Conservation (phyloP, 2,888 invertebrate species). For the Cerastoderma edule region DNA sequence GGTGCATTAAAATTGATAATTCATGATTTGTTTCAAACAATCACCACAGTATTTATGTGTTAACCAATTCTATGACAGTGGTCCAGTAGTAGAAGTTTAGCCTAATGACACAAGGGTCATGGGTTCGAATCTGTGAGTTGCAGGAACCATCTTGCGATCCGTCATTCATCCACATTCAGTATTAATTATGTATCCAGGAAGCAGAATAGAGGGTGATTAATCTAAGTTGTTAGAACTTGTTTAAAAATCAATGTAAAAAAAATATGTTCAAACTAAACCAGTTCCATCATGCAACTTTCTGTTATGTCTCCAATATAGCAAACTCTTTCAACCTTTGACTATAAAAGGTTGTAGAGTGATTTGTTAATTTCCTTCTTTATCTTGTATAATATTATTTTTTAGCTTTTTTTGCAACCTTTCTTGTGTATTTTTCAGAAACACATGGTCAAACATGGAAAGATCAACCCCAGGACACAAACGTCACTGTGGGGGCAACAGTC, state of each 20-base stretch:
- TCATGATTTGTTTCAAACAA: too few species aligned
- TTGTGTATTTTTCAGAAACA: constrained; percentile 16
- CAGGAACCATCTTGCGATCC: too few species aligned
- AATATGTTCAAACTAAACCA: background rate
- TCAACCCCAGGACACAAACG: constrained; percentile 43
- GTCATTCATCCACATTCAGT: too few species aligned
- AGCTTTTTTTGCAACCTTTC: too few species aligned
- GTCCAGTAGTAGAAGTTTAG: too few species aligned
- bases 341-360: background rate
- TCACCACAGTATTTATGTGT: too few species aligned
- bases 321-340: background rate
- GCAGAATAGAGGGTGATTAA: background rate
- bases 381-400: background rate
- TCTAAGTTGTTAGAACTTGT: too few species aligned
- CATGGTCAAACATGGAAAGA: constrained; percentile 36
- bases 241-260: background rate
- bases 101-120: too few species aligned
- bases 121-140: too few species aligned
- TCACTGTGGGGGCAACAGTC: constrained; percentile 52
- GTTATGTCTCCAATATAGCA: background rate
- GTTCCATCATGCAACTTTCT: background rate
- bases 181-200: too few species aligned
- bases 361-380: background rate
- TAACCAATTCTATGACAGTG: too few species aligned
- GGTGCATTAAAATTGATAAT: too few species aligned